These are phyloP conservation scores for Sebastolobus altivelis DNA, from an alignment of 2,797 vertebrate genomes.

Conservation along the genomic window DNA sequence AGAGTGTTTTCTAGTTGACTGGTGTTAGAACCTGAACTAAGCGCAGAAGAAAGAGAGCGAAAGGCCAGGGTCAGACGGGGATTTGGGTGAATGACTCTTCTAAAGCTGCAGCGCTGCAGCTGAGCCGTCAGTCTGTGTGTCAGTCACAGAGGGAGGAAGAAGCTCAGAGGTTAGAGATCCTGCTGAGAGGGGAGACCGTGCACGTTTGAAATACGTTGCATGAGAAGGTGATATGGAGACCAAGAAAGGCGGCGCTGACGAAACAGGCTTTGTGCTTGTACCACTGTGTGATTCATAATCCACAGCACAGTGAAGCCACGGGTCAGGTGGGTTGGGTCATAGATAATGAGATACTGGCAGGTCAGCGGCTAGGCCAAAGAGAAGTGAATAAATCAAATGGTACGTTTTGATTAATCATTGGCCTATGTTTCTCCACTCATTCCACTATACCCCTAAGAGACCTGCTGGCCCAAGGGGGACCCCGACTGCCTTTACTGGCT, in stretches of 20 bases:
- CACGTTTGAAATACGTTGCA: conserved; percentile 8
- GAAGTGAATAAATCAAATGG: not conserved
- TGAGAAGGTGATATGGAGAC: not conserved
- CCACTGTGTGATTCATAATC: not conserved
- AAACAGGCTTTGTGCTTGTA: not conserved
- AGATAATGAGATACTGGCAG: not conserved
- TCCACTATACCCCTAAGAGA: too few species aligned
- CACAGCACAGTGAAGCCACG: not conserved
- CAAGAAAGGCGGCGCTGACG: not conserved
- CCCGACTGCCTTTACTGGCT: too few species aligned
- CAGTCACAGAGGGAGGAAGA: not conserved
- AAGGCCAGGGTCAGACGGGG: conserved; percentile 61
- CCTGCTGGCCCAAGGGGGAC: too few species aligned
- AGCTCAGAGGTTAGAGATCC: not conserved
- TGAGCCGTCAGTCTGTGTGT: conserved; percentile 40
- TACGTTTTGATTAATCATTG: not conserved
- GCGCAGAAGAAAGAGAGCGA: conserved; percentile 44
- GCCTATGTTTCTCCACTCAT: too few species aligned
- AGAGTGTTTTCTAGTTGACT: conserved; percentile 75
- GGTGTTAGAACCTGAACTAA: conserved; percentile 69
- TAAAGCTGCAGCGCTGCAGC: conserved; percentile 50
- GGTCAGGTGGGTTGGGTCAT: not conserved
- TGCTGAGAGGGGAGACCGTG: not conserved
- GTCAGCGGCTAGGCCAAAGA: not conserved
- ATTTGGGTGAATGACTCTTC: conserved; percentile 70